These are phyloP conservation scores for Thera britannica DNA, from an alignment of 2,888 invertebrate species.

Conservation along the genomic window DNA sequence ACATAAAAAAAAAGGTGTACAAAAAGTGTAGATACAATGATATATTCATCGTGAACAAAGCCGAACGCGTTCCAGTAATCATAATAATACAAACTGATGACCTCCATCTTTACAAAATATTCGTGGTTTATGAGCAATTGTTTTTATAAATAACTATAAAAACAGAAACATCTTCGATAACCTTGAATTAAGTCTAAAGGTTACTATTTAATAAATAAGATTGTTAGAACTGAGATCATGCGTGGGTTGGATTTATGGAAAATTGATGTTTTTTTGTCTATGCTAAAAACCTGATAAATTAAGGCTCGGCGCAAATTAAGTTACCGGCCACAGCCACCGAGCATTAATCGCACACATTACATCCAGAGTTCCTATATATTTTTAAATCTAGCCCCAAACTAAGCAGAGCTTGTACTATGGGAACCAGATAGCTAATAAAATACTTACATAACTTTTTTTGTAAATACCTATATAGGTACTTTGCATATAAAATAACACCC, in stretches of 20 bases:
- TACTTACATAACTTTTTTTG: too few relatives aligned
- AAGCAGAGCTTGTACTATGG: too few relatives aligned
- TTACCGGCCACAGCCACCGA: too few relatives aligned
- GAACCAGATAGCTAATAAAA: too few relatives aligned
- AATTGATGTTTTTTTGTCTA: neutral
- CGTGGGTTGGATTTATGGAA: neutral
- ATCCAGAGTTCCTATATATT: too few relatives aligned
- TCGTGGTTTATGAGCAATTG: slow-evolving; percentile 7
- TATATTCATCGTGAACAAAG: neutral
- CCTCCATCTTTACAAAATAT: slow-evolving; percentile 23
- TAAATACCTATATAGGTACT: too few relatives aligned
- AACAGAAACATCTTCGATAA: slow-evolving; percentile 16
- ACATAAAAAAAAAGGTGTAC: too few relatives aligned
- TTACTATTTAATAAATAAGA: neutral
- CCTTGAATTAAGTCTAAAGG: slow-evolving; percentile 26
- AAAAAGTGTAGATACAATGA: too few relatives aligned
- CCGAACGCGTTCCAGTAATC: neutral
- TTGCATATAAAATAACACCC: too few relatives aligned
- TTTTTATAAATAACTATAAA: slow-evolving; percentile 22
- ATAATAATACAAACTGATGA: slow-evolving; percentile 5
- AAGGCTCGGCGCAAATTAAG: too few relatives aligned
- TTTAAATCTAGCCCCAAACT: too few relatives aligned
- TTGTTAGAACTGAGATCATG: slow-evolving; percentile 4
- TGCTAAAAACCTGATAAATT: neutral
- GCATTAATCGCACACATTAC: too few relatives aligned